Evolutionary conservation across 2,888 invertebrate species (phyloP).

Genomic region (Plemyria rubiginata): DNA sequence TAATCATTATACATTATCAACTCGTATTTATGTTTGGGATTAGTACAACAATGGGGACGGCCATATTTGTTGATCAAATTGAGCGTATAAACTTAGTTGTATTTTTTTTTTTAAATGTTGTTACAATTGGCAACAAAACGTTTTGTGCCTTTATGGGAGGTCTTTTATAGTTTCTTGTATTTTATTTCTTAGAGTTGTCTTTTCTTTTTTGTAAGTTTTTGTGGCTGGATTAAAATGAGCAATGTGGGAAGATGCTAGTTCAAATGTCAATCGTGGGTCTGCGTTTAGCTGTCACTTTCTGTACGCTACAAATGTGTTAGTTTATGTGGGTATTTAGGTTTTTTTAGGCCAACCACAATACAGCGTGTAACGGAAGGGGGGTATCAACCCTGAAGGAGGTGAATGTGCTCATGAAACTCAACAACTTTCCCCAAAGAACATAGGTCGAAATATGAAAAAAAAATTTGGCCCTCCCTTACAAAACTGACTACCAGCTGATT

Average conservation of each 20-base stretch:
- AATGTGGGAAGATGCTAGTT: slow-evolving; percentile 12
- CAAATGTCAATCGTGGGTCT: neutral
- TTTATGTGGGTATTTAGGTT: too few relatives aligned
- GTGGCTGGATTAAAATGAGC: slow-evolving; percentile 20
- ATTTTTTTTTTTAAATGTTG: slow-evolving; percentile 44
- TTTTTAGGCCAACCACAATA: too few relatives aligned
- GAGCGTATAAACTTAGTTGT: slow-evolving; percentile 43
- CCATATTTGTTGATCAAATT: slow-evolving; percentile 54
- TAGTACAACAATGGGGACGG: slow-evolving; percentile 50
- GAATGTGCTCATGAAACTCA: too few relatives aligned
- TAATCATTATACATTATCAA: slow-evolving; percentile 44
- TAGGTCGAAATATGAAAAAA: too few relatives aligned
- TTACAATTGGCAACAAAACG: slow-evolving; percentile 42
- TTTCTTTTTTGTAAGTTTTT: slow-evolving; percentile 12
- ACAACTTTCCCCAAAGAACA: too few relatives aligned
- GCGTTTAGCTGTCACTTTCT: neutral
- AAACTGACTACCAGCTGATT: too few relatives aligned
- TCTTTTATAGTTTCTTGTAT: slow-evolving; percentile 29
- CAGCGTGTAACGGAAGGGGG: too few relatives aligned
- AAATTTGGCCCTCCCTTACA: too few relatives aligned
- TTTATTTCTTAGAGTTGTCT: slow-evolving; percentile 21
- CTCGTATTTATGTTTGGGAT: slow-evolving; percentile 53
- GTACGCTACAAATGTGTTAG: neutral
- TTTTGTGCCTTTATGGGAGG: slow-evolving; percentile 41
- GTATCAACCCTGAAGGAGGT: too few relatives aligned